Percentiles rank a stretch among this genome's conserved stretches.
Evolutionary conservation across 2,888 invertebrate species (phyloP).

Genomic region (Coleophora deauratella): DNA sequence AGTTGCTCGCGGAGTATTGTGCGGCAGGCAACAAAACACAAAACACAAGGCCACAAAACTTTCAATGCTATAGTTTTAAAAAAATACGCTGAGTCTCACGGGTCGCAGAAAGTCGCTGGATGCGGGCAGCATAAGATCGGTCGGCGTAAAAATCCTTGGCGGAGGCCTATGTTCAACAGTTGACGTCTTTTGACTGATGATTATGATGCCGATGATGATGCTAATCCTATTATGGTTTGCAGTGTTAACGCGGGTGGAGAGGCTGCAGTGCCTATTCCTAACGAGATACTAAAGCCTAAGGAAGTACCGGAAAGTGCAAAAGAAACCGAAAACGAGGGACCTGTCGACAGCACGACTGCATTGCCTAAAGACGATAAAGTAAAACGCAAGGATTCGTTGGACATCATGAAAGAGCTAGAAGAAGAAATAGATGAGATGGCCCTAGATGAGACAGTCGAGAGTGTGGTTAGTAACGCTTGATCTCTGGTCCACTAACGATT

Average conservation of each 20-base stretch:
- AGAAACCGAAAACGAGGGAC: neutral
- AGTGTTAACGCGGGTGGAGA: neutral
- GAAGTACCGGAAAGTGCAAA: neutral
- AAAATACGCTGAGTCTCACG: no score
- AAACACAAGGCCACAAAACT: no score
- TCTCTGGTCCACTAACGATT: neutral
- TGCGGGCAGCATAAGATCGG: no score
- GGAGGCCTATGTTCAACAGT: no score
- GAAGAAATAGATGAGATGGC: constrained; percentile 87
- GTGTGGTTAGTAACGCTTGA: constrained; percentile 33
- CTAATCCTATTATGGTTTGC: no score
- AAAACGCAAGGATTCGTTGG: constrained; percentile 40
- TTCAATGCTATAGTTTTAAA: no score
- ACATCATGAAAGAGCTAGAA: constrained; percentile 81
- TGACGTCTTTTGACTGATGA: no score
- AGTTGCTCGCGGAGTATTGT: neutral
- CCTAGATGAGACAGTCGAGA: constrained; percentile 82
- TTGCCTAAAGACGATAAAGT: constrained; percentile 8
- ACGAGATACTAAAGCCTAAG: neutral
- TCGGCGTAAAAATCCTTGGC: no score
- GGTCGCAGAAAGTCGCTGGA: no score
- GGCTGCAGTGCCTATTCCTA: neutral
- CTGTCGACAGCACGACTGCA: neutral
- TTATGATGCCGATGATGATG: no score
- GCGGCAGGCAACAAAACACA: no score